A percentile compares a stretch with the other conserved stretches of the same genome.
These are phyloP conservation scores for Nemotelus pantherinus DNA, from an alignment of 2,888 invertebrate species.

Conservation along the genomic window DNA sequence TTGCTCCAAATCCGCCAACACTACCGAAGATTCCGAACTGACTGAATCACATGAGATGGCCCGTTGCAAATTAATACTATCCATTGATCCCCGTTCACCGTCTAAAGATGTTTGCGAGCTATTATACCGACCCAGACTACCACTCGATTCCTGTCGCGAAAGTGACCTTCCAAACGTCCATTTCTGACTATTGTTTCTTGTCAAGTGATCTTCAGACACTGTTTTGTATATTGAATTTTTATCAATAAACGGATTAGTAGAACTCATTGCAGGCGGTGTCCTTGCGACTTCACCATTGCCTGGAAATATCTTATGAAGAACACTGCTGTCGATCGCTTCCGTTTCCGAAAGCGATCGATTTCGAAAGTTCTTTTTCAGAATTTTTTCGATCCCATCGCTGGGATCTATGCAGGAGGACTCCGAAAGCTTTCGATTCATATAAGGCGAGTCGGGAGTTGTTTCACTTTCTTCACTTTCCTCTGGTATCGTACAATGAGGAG, in stretches of 20 bases:
- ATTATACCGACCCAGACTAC: slow-evolving; percentile 60
- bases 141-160: slow-evolving; percentile 59
- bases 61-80: slow-evolving; percentile 63
- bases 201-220: slow-evolving; percentile 63
- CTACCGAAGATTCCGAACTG: slow-evolving; percentile 80
- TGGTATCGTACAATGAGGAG: background rate
- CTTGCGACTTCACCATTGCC: slow-evolving; percentile 57
- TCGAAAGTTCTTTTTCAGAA: slow-evolving; percentile 53
- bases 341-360: slow-evolving; percentile 60
- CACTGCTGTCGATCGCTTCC: slow-evolving; percentile 54
- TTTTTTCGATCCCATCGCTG: slow-evolving; percentile 50
- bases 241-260: slow-evolving; percentile 56
- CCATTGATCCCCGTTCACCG: slow-evolving; percentile 57
- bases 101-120: slow-evolving; percentile 57
- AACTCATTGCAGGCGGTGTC: slow-evolving; percentile 11
- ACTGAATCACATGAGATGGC: slow-evolving; percentile 84
- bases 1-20: slow-evolving; percentile 75
- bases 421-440: slow-evolving; percentile 40
- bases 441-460: background rate
- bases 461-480: background rate
- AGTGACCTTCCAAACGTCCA: slow-evolving; percentile 61
- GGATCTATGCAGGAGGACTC: slow-evolving; percentile 50
- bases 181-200: slow-evolving; percentile 53
- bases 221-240: slow-evolving; percentile 63
- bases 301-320: slow-evolving; percentile 54